Evolutionary conservation across 2,113 vertebrate species (phyloP).

Genomic region (Oreocharis arfaki): DNA sequence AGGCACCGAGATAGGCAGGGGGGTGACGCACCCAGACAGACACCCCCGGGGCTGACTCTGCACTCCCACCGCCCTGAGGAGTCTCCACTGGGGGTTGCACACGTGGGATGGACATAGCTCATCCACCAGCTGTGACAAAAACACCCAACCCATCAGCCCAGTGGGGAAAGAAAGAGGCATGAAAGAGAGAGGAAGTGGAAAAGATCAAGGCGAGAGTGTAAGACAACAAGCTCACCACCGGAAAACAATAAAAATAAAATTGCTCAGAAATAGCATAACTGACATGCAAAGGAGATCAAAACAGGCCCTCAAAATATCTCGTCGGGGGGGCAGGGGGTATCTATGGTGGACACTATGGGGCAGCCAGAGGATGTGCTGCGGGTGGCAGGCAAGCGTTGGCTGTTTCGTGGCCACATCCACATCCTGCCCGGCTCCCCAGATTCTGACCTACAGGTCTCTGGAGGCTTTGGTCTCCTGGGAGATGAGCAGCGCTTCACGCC

Average conservation of each 20-base stretch:
- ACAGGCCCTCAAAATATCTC: conserved; percentile 69
- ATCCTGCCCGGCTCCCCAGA: background rate
- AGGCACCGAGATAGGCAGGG: background rate
- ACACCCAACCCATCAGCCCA: background rate
- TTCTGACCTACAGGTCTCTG: background rate
- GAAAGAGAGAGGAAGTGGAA: conserved; percentile 78
- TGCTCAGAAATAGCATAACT: conserved; percentile 81
- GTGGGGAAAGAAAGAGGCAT: conserved; percentile 22
- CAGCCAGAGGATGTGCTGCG: background rate
- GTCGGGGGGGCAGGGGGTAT: background rate
- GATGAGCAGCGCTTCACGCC: fast-evolving
- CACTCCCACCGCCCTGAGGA: background rate
- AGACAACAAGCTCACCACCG: conserved; percentile 70
- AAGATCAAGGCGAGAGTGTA: conserved; percentile 49
- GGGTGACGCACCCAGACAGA: background rate
- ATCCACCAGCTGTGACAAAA: background rate
- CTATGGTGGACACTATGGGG: background rate
- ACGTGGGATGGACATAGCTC: background rate
- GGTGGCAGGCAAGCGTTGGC: fast-evolving
- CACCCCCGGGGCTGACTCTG: background rate
- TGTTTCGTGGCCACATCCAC: background rate
- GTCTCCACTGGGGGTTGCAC: background rate
- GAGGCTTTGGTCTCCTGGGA: background rate
- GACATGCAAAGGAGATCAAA: conserved; percentile 81
- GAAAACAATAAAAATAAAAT: conserved; percentile 79